phyloP scores from a whole-genome alignment of 1,140 invertebrate genomes.

The Sarcophaga bullata region DNA sequence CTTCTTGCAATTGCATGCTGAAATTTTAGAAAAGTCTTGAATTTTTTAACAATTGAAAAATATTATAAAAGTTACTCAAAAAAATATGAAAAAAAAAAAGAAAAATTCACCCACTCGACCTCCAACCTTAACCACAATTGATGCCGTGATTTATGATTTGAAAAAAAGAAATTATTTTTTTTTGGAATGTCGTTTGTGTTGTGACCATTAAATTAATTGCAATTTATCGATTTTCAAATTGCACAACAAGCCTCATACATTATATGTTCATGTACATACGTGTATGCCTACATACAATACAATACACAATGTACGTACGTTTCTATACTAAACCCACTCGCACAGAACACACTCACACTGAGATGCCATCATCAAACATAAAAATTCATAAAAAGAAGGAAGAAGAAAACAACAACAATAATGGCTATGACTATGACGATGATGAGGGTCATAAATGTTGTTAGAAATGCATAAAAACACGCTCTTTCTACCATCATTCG shows the following conservation, averaged over 20 bases:
- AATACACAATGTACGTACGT: too few species aligned
- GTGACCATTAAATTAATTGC: constrained; percentile 47
- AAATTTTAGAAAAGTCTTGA: too few species aligned
- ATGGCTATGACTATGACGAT: constrained; percentile 3
- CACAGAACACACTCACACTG: neutral
- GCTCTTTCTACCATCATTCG: neutral
- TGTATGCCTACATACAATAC: too few species aligned
- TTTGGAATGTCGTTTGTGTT: constrained; percentile 36
- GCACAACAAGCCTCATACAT: constrained; percentile 35
- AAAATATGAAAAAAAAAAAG: neutral
- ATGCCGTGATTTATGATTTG: constrained; percentile 39
- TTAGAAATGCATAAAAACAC: constrained; percentile 39
- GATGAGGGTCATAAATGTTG: constrained; percentile 40
- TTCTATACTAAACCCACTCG: neutral
- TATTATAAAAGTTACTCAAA: too few species aligned
- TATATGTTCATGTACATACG: too few species aligned
- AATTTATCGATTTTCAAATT: constrained; percentile 48
- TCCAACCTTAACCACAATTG: constrained; percentile 35
- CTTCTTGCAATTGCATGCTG: too few species aligned
- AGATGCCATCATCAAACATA: neutral
- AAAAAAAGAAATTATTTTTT: constrained; percentile 41
- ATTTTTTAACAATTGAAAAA: too few species aligned
- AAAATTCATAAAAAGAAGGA: constrained; percentile 32
- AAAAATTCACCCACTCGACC: neutral
- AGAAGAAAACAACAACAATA: neutral